Conservation (phyloP, 2,113 vertebrate species). For the Platichthys stellatus region DNA sequence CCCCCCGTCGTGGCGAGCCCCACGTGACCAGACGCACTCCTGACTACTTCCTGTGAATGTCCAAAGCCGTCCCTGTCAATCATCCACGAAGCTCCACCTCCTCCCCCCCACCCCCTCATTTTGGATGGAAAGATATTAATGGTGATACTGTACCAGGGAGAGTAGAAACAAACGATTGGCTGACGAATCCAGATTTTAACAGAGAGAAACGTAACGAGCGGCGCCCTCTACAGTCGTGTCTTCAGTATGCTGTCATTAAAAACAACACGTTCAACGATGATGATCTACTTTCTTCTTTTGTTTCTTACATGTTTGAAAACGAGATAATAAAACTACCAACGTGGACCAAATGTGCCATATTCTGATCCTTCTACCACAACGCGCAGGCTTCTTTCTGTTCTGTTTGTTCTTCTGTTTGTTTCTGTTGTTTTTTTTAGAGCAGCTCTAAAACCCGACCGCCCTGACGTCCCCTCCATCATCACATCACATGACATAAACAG, state of each 20-base stretch:
- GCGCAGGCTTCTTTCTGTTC: conserved; percentile 1
- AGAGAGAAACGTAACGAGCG: conserved; percentile 39
- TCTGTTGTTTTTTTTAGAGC: conserved; percentile 53
- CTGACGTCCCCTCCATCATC: conserved; percentile 44
- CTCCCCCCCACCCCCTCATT: conserved; percentile 13
- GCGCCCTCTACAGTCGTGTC: conserved; percentile 67
- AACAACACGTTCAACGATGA: conserved; percentile 57
- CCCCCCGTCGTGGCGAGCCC: conserved; percentile 79
- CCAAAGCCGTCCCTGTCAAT: conserved; percentile 56
- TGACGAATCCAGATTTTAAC: conserved; percentile 58
- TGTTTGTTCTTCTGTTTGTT: conserved; percentile 5
- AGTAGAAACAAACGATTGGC: conserved; percentile 72
- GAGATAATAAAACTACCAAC: conserved; percentile 80
- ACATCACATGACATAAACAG: conserved; percentile 55
- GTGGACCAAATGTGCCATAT: conserved; percentile 86
- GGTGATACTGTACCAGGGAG: conserved; percentile 62
- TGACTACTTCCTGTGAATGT: conserved; percentile 82
- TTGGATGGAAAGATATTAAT: conserved; percentile 61
- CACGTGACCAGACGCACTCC: conserved; percentile 82
- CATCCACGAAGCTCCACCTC: conserved; percentile 55
- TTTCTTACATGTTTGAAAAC: conserved; percentile 75
- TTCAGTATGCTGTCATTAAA: conserved; percentile 75
- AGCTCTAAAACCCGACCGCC: conserved; percentile 55
- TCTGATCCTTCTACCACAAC: conserved; percentile 72
- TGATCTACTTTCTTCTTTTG: conserved; percentile 67